Percentiles rank a stretch among this genome's conserved stretches.
Evolutionary conservation across 1,140 invertebrate species (phyloP).

Genomic region (Caenorhabditis latens): DNA sequence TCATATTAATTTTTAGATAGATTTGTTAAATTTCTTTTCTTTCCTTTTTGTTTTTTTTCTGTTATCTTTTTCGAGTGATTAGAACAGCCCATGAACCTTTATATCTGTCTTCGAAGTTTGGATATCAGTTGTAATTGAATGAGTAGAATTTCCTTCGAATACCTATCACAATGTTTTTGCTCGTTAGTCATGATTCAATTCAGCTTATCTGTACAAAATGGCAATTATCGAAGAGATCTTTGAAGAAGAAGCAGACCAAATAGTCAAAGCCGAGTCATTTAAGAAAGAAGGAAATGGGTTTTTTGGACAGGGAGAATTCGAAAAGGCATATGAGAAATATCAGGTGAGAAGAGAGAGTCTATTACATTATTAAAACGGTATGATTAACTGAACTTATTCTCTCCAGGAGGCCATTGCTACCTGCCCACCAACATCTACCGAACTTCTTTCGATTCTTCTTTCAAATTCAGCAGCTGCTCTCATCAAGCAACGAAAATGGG

Average conservation of each 20-base stretch:
- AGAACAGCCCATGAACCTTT: neutral
- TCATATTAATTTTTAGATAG: slow-evolving; percentile 41
- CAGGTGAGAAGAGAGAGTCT: slow-evolving; percentile 71
- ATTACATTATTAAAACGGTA: neutral
- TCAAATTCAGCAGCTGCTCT: slow-evolving; percentile 90
- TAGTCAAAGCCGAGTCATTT: slow-evolving; percentile 80
- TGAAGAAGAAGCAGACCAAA: neutral
- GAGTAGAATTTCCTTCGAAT: neutral
- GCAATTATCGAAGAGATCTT: slow-evolving; percentile 44
- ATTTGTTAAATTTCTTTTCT: slow-evolving; percentile 43
- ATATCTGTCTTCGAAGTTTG: neutral
- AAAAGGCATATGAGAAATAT: slow-evolving; percentile 83
- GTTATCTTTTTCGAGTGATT: neutral
- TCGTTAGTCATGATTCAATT: neutral
- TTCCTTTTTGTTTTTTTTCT: slow-evolving; percentile 35
- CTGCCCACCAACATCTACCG: slow-evolving; percentile 85
- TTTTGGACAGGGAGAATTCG: slow-evolving; percentile 84
- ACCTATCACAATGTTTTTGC: neutral
- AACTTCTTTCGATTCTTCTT: slow-evolving; percentile 86
- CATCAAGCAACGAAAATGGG: slow-evolving; percentile 84
- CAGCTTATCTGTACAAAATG: slow-evolving; percentile 25
- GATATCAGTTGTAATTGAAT: neutral
- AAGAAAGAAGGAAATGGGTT: slow-evolving; percentile 87
- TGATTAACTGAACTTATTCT: neutral
- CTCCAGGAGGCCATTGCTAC: slow-evolving; percentile 81